Percentiles rank a stretch among this genome's conserved stretches.
Conservation (phyloP, 2,797 vertebrate genomes). For the Lophius americanus region DNA sequence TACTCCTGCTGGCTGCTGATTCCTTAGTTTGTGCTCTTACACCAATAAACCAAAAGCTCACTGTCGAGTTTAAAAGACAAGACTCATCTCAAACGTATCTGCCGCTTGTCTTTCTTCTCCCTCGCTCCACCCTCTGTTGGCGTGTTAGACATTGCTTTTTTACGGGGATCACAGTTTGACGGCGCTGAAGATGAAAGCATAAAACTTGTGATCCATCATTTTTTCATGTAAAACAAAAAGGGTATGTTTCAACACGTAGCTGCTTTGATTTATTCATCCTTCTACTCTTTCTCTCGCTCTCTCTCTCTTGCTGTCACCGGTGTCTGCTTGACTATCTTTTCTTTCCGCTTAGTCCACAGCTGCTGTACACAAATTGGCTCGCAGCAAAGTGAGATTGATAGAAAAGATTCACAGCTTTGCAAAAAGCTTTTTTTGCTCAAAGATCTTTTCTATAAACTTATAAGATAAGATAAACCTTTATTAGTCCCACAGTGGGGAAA, state of each 20-base stretch:
- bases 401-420: conserved; percentile 9
- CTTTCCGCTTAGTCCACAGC: conserved; percentile 22
- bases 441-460: too few species aligned
- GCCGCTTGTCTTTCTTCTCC: background rate
- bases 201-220: background rate
- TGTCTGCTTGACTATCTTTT: conserved; percentile 5
- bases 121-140: background rate
- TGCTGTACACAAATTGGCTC: conserved; percentile 32
- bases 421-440: background rate
- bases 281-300: conserved; percentile 4
- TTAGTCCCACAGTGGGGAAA: too few species aligned
- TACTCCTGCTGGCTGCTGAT: too few species aligned
- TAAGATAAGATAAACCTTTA: too few species aligned
- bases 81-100: background rate
- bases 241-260: background rate
- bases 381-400: background rate
- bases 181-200: too few species aligned
- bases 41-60: background rate
- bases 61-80: background rate
- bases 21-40: too few species aligned
- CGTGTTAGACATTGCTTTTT: too few species aligned
- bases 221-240: background rate
- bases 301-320: conserved; percentile 3
- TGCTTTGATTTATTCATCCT: conserved; percentile 8
- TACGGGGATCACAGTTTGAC: too few species aligned